Conservation (phyloP, 2,113 vertebrate species). For the Plecotus auritus region DNA sequence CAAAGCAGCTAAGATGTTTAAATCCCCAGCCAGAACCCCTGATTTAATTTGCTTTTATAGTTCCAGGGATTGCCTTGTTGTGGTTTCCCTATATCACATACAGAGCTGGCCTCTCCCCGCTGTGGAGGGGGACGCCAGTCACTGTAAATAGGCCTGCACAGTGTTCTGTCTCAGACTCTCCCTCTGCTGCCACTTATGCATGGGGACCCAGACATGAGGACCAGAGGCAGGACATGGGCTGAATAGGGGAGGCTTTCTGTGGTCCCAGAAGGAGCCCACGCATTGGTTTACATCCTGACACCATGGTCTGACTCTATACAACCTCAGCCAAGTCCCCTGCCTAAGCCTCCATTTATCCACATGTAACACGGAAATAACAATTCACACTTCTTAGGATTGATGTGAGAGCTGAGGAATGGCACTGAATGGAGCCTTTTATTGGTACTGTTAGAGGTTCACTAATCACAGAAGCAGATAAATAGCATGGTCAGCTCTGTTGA, state of each 20-base stretch:
- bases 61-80: conserved; percentile 79
- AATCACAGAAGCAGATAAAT: neutral
- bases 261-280: neutral
- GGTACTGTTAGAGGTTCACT: neutral
- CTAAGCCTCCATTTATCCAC: neutral
- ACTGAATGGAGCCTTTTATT: fast-evolving
- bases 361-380: neutral
- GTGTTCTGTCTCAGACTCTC: neutral
- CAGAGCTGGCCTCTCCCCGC: conserved; percentile 18
- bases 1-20: conserved; percentile 67
- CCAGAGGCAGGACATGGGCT: neutral
- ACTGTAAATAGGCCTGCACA: conserved; percentile 5
- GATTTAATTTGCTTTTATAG: conserved; percentile 80
- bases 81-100: conserved; percentile 72
- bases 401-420: neutral
- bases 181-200: neutral
- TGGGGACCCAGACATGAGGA: neutral
- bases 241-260: neutral
- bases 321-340: neutral
- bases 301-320: neutral
- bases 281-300: neutral
- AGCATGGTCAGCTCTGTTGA: neutral
- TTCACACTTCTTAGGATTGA: neutral
- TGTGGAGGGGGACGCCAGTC: neutral
- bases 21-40: conserved; percentile 72